Conservation (phyloP, 2,113 vertebrate genomes). For the Gobio gobio region DNA sequence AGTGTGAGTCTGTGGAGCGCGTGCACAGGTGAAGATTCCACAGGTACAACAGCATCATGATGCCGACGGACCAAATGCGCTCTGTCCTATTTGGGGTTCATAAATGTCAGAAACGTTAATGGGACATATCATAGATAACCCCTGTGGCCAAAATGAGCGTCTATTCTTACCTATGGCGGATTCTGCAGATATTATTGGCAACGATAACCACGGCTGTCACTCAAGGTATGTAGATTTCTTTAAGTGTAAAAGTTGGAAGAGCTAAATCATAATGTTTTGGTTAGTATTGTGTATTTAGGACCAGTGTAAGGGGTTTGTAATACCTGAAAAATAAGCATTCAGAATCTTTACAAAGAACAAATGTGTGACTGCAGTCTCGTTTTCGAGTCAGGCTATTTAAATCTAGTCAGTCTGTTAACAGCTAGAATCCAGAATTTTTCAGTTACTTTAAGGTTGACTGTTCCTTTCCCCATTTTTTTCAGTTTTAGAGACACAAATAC, state of each 20-base stretch:
- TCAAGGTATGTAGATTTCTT: slow-evolving; percentile 69
- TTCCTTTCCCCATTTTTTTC: not conserved
- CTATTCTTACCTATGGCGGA: slow-evolving; percentile 64
- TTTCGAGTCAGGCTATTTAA: not conserved
- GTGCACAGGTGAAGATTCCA: slow-evolving; percentile 15
- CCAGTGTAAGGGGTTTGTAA: not conserved
- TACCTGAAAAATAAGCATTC: not conserved
- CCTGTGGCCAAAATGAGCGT: slow-evolving; percentile 72
- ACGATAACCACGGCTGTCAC: slow-evolving; percentile 63
- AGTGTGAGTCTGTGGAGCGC: not conserved
- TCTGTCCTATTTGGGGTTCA: not conserved
- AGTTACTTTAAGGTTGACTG: too few relatives aligned
- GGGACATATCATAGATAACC: slow-evolving; percentile 33
- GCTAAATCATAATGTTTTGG: not conserved
- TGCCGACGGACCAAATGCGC: not conserved
- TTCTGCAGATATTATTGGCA: slow-evolving; percentile 68
- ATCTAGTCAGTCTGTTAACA: not conserved
- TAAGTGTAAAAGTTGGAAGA: not conserved
- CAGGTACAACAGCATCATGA: slow-evolving; percentile 13
- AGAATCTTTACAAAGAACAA: not conserved
- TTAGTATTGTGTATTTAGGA: not conserved
- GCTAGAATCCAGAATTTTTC: not conserved
- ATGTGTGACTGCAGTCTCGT: not conserved
- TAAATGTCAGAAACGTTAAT: slow-evolving; percentile 9
- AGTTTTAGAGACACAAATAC: not conserved